phyloP scores from a whole-genome alignment of 2,888 invertebrate genomes.

The Spicauda simplicius region DNA sequence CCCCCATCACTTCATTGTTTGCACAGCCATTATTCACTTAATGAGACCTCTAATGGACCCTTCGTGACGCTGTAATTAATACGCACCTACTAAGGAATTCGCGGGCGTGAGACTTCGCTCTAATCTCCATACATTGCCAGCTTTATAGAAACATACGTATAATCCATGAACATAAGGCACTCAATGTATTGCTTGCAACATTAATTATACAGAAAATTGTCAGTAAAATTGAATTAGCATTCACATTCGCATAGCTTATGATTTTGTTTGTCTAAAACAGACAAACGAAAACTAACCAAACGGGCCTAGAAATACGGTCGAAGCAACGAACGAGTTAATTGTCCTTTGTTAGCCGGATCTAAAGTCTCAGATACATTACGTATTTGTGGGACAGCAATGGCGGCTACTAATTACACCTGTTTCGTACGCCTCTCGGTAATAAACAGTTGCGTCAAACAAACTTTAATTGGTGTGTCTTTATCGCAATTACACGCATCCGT shows the following conservation, averaged over 20 bases:
- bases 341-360: conserved; percentile 24
- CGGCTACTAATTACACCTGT: conserved; percentile 49
- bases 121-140: conserved; percentile 9
- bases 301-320: neutral
- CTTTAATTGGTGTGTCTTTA: conserved; percentile 73
- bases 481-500: conserved; percentile 81
- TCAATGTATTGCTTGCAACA: conserved; percentile 13
- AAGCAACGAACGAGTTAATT: conserved; percentile 25
- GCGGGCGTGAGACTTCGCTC: neutral
- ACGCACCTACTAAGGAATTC: conserved; percentile 37
- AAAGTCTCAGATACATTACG: conserved; percentile 36
- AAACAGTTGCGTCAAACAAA: conserved; percentile 64
- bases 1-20: conserved; percentile 69
- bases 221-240: conserved; percentile 29
- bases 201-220: conserved; percentile 14
- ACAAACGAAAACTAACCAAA: conserved; percentile 18
- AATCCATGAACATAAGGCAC: neutral
- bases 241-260: conserved; percentile 26
- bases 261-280: conserved; percentile 18
- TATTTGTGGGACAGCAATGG: conserved; percentile 47
- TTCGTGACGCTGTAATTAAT: conserved; percentile 72
- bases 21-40: conserved; percentile 69
- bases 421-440: conserved; percentile 56
- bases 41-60: conserved; percentile 66
- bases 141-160: neutral